A percentile compares a stretch with the other conserved stretches of the same genome.
phyloP scores from a whole-genome alignment of 2,797 vertebrate species.

The Tragopan temminckii region DNA sequence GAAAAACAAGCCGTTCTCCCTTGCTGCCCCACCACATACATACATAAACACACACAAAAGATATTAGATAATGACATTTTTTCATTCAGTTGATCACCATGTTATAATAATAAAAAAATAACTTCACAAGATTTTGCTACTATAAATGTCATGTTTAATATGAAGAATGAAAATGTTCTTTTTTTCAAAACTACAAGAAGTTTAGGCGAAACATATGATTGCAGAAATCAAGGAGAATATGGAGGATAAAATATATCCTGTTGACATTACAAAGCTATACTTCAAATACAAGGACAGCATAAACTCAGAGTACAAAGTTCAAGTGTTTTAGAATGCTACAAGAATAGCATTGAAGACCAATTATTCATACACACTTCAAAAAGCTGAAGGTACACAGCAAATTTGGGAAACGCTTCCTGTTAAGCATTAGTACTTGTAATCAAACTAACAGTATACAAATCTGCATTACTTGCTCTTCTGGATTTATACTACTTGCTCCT shows the following conservation, averaged over 20 bases:
- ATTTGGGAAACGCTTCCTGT: not conserved
- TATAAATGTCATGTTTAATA: not conserved
- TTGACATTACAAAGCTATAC: not conserved
- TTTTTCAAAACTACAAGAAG: not conserved
- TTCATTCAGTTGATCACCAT: not conserved
- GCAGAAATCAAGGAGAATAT: not conserved
- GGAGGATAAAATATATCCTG: not conserved
- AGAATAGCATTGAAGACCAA: not conserved
- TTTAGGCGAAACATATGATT: not conserved
- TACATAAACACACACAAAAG: rapidly evolving
- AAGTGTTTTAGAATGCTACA: not conserved
- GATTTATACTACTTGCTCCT: not conserved
- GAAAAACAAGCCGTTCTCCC: not conserved
- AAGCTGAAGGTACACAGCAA: not conserved
- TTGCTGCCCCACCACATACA: rapidly evolving
- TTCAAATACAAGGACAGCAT: not conserved
- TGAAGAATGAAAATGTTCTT: not conserved
- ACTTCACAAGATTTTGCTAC: not conserved
- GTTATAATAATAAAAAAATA: not conserved
- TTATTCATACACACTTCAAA: slow-evolving; percentile 1
- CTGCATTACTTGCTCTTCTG: slow-evolving; percentile 1
- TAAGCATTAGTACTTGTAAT: slow-evolving; percentile 30
- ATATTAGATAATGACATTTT: not conserved
- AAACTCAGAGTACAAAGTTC: slow-evolving; percentile 39
- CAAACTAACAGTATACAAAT: slow-evolving; percentile 13